Evolutionary conservation across 2,888 invertebrate genomes (phyloP).

Genomic region (Dyspetes luteomarginatus): DNA sequence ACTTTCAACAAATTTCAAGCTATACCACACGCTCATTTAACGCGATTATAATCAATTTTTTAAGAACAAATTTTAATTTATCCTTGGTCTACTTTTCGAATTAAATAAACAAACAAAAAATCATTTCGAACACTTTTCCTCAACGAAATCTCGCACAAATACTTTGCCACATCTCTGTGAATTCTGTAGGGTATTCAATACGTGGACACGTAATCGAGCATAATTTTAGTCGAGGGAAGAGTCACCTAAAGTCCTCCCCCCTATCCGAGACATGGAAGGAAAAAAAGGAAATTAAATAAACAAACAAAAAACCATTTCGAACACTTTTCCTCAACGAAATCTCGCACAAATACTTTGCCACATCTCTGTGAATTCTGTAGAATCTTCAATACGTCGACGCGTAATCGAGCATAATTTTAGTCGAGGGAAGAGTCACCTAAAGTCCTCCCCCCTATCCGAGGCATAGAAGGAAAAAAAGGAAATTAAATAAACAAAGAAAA

Average conservation of each 20-base stretch:
- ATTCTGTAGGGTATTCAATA: neutral
- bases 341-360: too few species aligned
- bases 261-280: too few species aligned
- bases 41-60: neutral
- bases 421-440: neutral
- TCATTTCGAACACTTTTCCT: too few species aligned
- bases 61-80: too few species aligned
- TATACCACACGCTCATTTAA: slow-evolving; percentile 6
- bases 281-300: too few species aligned
- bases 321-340: too few species aligned
- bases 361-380: neutral
- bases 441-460: too few species aligned
- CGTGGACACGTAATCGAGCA: neutral
- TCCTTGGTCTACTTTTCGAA: too few species aligned
- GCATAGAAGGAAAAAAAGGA: too few species aligned
- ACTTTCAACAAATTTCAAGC: slow-evolving; percentile 40
- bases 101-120: neutral
- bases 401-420: slow-evolving; percentile 2
- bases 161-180: too few species aligned
- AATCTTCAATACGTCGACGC: neutral
- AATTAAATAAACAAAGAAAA: neutral
- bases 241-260: neutral
- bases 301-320: too few species aligned
- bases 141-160: too few species aligned
- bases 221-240: slow-evolving; percentile 6